Conservation (phyloP, 2,888 invertebrate genomes). For the Drosophila rubida region DNA sequence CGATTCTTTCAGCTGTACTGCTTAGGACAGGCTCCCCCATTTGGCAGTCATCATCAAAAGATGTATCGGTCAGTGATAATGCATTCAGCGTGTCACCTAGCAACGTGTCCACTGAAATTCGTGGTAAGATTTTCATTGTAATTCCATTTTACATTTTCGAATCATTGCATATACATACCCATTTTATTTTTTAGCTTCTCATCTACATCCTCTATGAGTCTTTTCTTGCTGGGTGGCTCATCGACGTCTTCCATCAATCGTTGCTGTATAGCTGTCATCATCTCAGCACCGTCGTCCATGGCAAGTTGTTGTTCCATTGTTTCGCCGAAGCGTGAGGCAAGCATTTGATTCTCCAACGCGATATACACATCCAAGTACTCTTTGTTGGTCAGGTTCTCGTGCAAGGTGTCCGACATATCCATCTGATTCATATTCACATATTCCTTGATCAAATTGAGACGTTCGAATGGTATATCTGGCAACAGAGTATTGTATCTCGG, state of each 20-base stretch:
- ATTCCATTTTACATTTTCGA: background rate
- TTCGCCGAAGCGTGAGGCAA: slow-evolving; percentile 57
- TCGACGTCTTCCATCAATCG: background rate
- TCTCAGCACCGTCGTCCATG: background rate
- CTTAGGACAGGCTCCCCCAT: slow-evolving; percentile 22
- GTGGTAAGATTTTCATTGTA: background rate
- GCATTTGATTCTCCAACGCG: slow-evolving; percentile 78
- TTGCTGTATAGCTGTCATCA: background rate
- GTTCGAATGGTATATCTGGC: slow-evolving; percentile 81
- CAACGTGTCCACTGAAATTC: slow-evolving; percentile 32
- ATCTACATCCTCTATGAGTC: background rate
- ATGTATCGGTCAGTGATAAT: slow-evolving; percentile 8
- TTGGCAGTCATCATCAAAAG: slow-evolving; percentile 8
- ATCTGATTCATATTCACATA: slow-evolving; percentile 73
- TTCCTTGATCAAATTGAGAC: slow-evolving; percentile 82
- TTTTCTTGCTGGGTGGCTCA: slow-evolving; percentile 13
- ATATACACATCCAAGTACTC: slow-evolving; percentile 81
- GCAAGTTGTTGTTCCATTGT: background rate
- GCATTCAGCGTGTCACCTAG: slow-evolving; percentile 26
- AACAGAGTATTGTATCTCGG: slow-evolving; percentile 83
- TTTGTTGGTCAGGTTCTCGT: slow-evolving; percentile 65
- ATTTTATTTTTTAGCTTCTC: background rate
- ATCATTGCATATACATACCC: background rate
- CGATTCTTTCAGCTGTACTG: slow-evolving; percentile 44
- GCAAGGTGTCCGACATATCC: slow-evolving; percentile 40